These are phyloP conservation scores for Trichogramma pretiosum DNA, from an alignment of 1,140 invertebrate genomes.

Conservation along the genomic window DNA sequence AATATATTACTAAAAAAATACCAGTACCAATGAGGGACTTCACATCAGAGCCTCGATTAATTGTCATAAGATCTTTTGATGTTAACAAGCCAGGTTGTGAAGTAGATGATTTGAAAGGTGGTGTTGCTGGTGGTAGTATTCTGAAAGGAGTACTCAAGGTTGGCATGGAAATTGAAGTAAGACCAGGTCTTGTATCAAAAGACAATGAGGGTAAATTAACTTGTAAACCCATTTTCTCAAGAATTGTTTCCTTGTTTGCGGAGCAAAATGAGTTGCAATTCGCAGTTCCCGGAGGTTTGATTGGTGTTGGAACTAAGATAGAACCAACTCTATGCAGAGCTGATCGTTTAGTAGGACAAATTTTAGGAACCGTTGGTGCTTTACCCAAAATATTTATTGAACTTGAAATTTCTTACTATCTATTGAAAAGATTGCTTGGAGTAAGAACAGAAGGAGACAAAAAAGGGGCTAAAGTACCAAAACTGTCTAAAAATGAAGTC, in stretches of 20 bases:
- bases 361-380: constrained; percentile 92
- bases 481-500: constrained; percentile 50
- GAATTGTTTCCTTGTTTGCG: constrained; percentile 93
- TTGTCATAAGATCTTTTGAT: constrained; percentile 98
- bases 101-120: constrained; percentile 95
- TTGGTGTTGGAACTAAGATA: constrained; percentile 98
- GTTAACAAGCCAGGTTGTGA: constrained; percentile 99
- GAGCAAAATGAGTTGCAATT: constrained; percentile 98
- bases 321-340: constrained; percentile 96
- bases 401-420: constrained; percentile 95
- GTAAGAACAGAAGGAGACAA: constrained; percentile 98
- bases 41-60: constrained; percentile 88
- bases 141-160: constrained; percentile 89
- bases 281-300: constrained; percentile 96
- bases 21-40: constrained; percentile 94
- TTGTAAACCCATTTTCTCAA: constrained; percentile 92
- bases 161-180: constrained; percentile 83
- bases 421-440: constrained; percentile 88
- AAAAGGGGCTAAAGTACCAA: constrained; percentile 87
- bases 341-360: constrained; percentile 96
- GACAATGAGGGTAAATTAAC: constrained; percentile 91
- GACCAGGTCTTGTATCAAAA: constrained; percentile 93
- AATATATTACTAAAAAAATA: constrained; percentile 97
- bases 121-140: constrained; percentile 97
- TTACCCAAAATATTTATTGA: constrained; percentile 97